A percentile compares a stretch with the other conserved stretches of the same genome.
phyloP scores from a whole-genome alignment of 2,797 vertebrate species.

The Trichosurus vulpecula region DNA sequence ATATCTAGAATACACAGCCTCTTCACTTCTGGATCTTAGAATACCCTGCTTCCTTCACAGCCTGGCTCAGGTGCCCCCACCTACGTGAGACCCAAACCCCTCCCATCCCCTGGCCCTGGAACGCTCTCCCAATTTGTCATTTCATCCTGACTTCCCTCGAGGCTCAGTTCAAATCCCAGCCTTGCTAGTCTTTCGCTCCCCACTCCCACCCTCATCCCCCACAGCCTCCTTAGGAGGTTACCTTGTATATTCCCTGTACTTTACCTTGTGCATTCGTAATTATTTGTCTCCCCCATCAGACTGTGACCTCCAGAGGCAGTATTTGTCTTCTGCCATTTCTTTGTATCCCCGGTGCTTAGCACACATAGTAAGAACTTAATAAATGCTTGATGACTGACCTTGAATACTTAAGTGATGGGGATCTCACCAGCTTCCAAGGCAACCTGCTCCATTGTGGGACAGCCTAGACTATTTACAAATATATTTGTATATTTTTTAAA shows the following conservation, averaged over 20 bases:
- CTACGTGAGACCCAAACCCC: neutral
- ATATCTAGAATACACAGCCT: no score
- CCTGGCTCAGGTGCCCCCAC: no score
- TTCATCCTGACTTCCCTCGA: neutral
- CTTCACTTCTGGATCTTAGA: no score
- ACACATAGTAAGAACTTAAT: neutral
- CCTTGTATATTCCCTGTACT: neutral
- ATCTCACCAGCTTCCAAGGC: neutral
- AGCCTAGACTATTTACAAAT: neutral
- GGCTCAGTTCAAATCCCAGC: neutral
- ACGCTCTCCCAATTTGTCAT: neutral
- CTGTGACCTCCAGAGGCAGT: neutral
- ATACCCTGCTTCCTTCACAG: neutral
- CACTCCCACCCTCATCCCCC: no score
- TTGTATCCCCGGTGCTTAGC: neutral
- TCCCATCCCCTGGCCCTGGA: neutral
- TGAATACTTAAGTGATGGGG: neutral
- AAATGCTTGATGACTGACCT: neutral
- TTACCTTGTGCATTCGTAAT: neutral
- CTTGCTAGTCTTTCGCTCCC: neutral
- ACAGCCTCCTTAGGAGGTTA: neutral
- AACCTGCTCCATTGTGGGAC: neutral
- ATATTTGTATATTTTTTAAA: neutral
- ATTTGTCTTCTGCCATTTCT: neutral
- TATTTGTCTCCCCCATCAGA: neutral